These are phyloP conservation scores for Campopleginae sp. DNA, from an alignment of 2,888 invertebrate species.

Conservation along the genomic window DNA sequence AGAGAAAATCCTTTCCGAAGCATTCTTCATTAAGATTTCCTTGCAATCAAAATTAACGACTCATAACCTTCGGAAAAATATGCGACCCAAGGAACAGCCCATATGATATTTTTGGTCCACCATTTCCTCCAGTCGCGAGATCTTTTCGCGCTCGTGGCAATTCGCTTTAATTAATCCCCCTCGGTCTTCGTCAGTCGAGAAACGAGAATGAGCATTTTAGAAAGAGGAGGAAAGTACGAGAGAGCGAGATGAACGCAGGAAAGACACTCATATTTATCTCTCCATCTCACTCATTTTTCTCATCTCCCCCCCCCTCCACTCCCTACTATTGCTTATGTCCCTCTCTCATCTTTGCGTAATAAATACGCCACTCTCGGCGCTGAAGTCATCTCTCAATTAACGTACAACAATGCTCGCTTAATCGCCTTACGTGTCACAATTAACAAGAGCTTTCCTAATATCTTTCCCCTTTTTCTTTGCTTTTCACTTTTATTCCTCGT, in stretches of 20 bases:
- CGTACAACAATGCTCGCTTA: conserved; percentile 78
- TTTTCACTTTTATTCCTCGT: conserved; percentile 6
- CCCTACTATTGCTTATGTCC: not conserved
- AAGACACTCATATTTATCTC: conserved; percentile 46
- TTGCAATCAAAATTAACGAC: not conserved
- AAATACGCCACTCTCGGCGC: conserved; percentile 70
- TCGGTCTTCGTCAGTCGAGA: conserved; percentile 60
- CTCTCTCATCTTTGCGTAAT: conserved; percentile 44
- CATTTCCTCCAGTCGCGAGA: conserved; percentile 71
- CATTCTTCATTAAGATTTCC: not conserved
- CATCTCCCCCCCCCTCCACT: conserved; percentile 9
- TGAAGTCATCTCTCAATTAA: conserved; percentile 81
- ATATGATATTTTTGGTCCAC: conserved; percentile 10
- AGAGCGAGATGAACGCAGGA: conserved; percentile 5
- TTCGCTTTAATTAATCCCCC: conserved; percentile 79
- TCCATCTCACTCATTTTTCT: conserved; percentile 21
- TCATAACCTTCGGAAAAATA: not conserved
- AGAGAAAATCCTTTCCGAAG: not conserved
- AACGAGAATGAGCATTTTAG: conserved; percentile 41
- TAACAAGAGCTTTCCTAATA: conserved; percentile 72
- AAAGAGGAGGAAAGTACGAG: conserved; percentile 17
- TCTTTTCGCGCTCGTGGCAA: conserved; percentile 71
- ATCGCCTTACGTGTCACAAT: conserved; percentile 81
- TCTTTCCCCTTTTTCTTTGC: conserved; percentile 11
- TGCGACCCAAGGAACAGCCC: not conserved